A percentile compares a stretch with the other conserved stretches of the same genome.
Conservation (phyloP, 2,888 invertebrate genomes). For the Meandrusa payeni region DNA sequence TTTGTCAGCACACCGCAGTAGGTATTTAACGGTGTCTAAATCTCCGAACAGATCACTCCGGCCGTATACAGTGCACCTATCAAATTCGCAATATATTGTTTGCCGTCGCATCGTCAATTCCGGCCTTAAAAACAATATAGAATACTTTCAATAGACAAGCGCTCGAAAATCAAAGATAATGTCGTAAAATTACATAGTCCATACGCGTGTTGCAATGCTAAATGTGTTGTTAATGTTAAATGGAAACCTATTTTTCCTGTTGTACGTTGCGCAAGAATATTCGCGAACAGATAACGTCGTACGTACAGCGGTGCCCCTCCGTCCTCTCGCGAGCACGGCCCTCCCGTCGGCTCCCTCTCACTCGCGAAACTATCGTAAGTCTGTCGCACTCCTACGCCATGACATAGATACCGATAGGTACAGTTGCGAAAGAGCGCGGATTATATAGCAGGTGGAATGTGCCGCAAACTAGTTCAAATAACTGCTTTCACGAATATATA, state of each 20-base stretch:
- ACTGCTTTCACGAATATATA: constrained; percentile 73
- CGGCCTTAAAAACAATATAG: constrained; percentile 37
- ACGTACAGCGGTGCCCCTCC: constrained; percentile 66
- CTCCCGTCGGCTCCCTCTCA: constrained; percentile 43
- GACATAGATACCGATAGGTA: constrained; percentile 74
- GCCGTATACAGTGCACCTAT: constrained; percentile 52
- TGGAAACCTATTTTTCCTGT: constrained; percentile 63
- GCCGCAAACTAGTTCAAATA: constrained; percentile 75
- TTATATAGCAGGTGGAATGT: constrained; percentile 80
- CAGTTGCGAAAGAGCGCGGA: constrained; percentile 78
- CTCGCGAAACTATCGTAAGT: constrained; percentile 31
- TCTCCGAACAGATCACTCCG: constrained; percentile 44
- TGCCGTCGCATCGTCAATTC: constrained; percentile 9
- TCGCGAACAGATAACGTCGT: constrained; percentile 75
- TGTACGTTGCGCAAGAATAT: constrained; percentile 77
- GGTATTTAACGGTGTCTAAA: constrained; percentile 26
- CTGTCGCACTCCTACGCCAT: constrained; percentile 53
- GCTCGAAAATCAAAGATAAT: constrained; percentile 28
- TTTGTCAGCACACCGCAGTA: constrained; percentile 26
- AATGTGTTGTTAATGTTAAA: constrained; percentile 38
- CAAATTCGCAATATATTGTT: constrained; percentile 34
- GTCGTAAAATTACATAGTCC: constrained; percentile 28
- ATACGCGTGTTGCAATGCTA: constrained; percentile 32
- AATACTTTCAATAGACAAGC: constrained; percentile 43
- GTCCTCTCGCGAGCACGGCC: constrained; percentile 73